Evolutionary conservation across 2,797 vertebrate species (phyloP).

Genomic region (Falco columbarius): DNA sequence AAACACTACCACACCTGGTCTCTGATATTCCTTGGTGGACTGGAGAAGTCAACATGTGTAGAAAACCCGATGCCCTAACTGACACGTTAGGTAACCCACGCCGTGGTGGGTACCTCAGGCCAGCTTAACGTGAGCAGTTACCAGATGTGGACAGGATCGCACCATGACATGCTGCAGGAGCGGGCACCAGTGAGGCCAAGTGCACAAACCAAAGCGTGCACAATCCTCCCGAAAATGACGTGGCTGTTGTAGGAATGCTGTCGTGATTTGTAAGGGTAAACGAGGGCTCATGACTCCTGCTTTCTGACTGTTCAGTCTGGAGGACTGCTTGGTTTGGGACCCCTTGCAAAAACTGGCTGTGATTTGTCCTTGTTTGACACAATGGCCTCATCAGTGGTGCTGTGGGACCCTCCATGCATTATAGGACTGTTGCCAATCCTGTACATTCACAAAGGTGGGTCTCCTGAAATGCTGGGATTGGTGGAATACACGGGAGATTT

Average conservation of each 20-base stretch:
- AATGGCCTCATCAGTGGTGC: not conserved
- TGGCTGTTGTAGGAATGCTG: not conserved
- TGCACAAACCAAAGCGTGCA: not conserved
- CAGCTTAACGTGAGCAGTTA: rapidly evolving
- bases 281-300: not conserved
- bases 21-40: not conserved
- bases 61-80: not conserved
- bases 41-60: not conserved
- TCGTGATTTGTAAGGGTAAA: not conserved
- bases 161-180: not conserved
- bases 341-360: not conserved
- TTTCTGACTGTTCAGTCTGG: not conserved
- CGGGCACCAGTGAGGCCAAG: not conserved
- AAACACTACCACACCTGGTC: not conserved
- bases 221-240: not conserved
- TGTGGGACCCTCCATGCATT: not conserved
- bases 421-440: not conserved
- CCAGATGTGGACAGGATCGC: not conserved
- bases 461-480: not conserved
- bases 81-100: too few species aligned
- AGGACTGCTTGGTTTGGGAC: not conserved
- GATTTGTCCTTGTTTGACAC: not conserved
- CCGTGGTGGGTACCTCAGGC: not conserved
- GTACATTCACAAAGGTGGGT: not conserved
- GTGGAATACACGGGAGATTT: not conserved